Percentiles rank a stretch among this genome's conserved stretches.
Conservation (phyloP, 2,113 vertebrate genomes). For the Mirza zaza region DNA sequence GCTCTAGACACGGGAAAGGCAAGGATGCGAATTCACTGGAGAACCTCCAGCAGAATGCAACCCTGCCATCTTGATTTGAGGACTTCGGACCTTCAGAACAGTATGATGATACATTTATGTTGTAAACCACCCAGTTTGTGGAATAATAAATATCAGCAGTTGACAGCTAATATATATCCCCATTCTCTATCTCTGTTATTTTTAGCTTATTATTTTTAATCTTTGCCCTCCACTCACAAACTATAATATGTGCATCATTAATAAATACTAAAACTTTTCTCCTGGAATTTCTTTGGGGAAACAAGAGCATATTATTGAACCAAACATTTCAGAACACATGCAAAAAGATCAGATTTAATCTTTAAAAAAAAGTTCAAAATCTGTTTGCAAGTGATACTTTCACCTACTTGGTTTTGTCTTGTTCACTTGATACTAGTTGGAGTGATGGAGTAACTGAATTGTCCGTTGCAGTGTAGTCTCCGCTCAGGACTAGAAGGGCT, state of each 20-base stretch:
- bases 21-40: neutral
- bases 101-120: neutral
- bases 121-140: neutral
- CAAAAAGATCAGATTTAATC: neutral
- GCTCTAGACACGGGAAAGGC: neutral
- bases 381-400: neutral
- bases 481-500: neutral
- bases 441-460: neutral
- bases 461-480: neutral
- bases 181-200: neutral
- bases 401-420: neutral
- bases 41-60: neutral
- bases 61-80: neutral
- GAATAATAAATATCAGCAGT: neutral
- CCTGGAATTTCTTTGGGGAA: neutral
- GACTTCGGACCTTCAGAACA: neutral
- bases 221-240: neutral
- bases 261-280: slow-evolving; percentile 14
- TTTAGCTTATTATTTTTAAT: slow-evolving; percentile 9
- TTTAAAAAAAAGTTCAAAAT: neutral
- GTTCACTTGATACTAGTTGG: neutral
- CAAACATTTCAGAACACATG: neutral
- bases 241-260: neutral
- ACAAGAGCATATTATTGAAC: neutral
- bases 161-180: neutral